Evolutionary conservation across 2,888 invertebrate genomes (phyloP).

Genomic region (Ethmia dodecea): DNA sequence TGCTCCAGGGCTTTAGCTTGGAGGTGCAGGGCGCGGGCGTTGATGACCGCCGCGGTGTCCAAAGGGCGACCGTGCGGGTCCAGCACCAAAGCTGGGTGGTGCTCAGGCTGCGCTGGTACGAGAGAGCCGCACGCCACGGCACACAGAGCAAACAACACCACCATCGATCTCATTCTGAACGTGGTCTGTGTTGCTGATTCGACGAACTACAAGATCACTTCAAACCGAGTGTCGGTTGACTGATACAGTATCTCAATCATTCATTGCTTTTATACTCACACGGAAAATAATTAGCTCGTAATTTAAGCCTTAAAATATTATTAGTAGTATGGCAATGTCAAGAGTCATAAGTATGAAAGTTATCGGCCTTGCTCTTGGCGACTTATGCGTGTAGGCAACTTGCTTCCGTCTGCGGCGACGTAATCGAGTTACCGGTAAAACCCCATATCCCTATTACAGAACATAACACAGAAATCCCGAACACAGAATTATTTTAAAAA

Average conservation of each 20-base stretch:
- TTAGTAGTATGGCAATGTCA: constrained; percentile 57
- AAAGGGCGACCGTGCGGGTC: constrained; percentile 68
- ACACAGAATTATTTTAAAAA: no score
- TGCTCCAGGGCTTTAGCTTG: constrained; percentile 14
- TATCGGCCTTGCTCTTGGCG: constrained; percentile 48
- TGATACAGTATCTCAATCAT: constrained; percentile 42
- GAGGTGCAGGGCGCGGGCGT: constrained; percentile 65
- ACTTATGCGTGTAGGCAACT: constrained; percentile 33
- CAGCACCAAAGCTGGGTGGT: constrained; percentile 62
- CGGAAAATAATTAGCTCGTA: constrained; percentile 42
- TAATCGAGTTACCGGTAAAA: no score
- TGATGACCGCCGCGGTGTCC: constrained; percentile 69
- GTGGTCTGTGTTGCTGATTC: constrained; percentile 46
- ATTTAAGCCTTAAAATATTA: constrained; percentile 29
- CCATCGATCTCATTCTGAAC: constrained; percentile 64
- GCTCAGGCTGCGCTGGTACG: constrained; percentile 64
- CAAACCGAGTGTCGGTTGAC: constrained; percentile 48
- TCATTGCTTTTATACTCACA: constrained; percentile 53
- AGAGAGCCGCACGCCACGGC: constrained; percentile 76
- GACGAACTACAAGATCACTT: constrained; percentile 57
- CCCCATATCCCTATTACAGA: no score
- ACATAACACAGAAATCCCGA: no score
- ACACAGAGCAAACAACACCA: constrained; percentile 80
- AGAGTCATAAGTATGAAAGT: constrained; percentile 64
- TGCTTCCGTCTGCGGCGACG: constrained; percentile 41